These are phyloP conservation scores for Heteractis magnifica DNA, from an alignment of 92 coral and sea anemone genomes.

Conservation along the genomic window DNA sequence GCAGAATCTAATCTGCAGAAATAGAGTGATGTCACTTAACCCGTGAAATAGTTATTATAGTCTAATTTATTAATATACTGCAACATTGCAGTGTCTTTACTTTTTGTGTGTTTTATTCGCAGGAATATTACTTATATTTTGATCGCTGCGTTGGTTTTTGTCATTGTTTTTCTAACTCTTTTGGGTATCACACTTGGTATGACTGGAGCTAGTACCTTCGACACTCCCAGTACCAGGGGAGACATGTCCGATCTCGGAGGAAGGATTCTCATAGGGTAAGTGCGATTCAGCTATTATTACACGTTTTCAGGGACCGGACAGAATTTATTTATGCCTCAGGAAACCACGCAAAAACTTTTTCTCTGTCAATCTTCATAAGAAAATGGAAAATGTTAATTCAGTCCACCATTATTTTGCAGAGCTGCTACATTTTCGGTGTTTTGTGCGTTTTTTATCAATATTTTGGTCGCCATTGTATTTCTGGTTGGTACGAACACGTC, in stretches of 20 bases:
- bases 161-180: constrained; percentile 36
- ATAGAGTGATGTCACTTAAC: too few species aligned
- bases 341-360: too few species aligned
- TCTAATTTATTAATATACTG: too few species aligned
- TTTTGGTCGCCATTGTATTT: constrained; percentile 44
- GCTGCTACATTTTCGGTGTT: constrained; percentile 53
- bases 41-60: too few species aligned
- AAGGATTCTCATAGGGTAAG: constrained; percentile 60
- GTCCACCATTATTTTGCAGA: constrained; percentile 24
- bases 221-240: constrained; percentile 63
- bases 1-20: background rate
- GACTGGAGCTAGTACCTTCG: constrained; percentile 55
- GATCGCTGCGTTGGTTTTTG: constrained; percentile 28
- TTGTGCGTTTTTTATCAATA: constrained; percentile 50
- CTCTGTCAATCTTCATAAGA: too few species aligned
- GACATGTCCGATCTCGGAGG: constrained; percentile 50
- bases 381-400: background rate
- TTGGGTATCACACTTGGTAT: constrained; percentile 46
- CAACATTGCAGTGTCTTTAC: background rate
- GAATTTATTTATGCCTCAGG: too few species aligned
- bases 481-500: constrained; percentile 57
- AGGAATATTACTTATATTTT: constrained; percentile 47
- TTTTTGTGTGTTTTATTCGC: background rate
- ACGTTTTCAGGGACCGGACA: too few species aligned
- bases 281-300: background rate